Percentiles rank a stretch among this genome's conserved stretches.
Conservation (phyloP, 2,113 vertebrate genomes). For the Halichoerus grypus region DNA sequence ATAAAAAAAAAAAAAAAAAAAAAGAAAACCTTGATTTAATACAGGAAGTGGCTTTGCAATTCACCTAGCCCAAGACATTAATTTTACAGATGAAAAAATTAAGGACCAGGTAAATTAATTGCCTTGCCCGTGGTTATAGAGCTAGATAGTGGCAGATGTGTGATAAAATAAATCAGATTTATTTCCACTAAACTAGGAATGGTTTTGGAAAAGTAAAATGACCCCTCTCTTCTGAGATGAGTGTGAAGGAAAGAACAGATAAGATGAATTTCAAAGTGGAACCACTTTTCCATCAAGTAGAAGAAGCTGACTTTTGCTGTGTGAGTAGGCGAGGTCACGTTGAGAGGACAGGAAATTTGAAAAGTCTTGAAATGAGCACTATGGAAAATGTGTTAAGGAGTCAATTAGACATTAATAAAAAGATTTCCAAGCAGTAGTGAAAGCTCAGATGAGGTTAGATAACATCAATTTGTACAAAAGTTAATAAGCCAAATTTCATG, state of each 20-base stretch:
- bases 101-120: background rate
- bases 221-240: background rate
- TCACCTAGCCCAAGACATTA: background rate
- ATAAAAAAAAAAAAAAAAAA: no score
- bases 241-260: background rate
- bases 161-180: background rate
- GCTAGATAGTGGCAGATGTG: background rate
- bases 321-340: background rate
- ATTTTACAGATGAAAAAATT: constrained; percentile 27
- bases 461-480: constrained; percentile 63
- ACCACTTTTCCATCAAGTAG: background rate
- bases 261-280: background rate
- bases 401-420: constrained; percentile 71
- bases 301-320: background rate
- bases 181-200: background rate
- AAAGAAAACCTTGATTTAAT: background rate
- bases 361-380: constrained; percentile 55
- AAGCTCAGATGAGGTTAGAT: constrained; percentile 51
- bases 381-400: constrained; percentile 56
- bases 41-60: background rate
- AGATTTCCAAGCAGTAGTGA: constrained; percentile 48
- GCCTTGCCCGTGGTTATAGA: background rate
- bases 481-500: constrained; percentile 71
- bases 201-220: background rate
- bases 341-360: constrained; percentile 17